These are phyloP conservation scores for Athene noctua DNA, from an alignment of 2,113 vertebrate species.

Conservation along the genomic window DNA sequence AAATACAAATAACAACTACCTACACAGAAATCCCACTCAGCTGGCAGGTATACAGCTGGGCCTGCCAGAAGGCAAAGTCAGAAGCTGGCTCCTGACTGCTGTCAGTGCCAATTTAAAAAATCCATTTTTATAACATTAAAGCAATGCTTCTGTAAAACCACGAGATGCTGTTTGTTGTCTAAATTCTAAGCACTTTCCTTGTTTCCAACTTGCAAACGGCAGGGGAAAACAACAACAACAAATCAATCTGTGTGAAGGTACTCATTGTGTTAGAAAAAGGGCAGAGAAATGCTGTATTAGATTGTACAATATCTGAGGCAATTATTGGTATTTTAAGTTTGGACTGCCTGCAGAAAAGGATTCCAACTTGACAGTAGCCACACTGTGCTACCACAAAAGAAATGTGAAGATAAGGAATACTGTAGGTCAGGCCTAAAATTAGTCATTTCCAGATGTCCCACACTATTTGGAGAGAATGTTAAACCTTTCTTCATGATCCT, in stretches of 20 bases:
- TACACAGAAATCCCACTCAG: not conserved
- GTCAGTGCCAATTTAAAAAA: not conserved
- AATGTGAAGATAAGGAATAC: not conserved
- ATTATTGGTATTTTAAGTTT: not conserved
- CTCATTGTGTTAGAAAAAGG: not conserved
- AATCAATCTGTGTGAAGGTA: not conserved
- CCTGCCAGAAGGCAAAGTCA: not conserved
- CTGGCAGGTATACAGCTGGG: not conserved
- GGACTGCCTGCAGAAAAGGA: not conserved
- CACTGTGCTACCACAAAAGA: not conserved
- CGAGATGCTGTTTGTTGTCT: not conserved
- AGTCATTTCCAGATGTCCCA: not conserved
- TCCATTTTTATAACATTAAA: not conserved
- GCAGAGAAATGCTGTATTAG: not conserved
- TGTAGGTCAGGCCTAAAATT: not conserved
- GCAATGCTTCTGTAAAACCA: not conserved
- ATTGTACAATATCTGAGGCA: not conserved
- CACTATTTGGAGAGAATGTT: not conserved
- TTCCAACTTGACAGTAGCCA: not conserved
- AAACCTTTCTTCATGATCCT: not conserved
- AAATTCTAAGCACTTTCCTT: not conserved
- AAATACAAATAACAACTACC: not conserved
- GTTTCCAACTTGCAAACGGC: not conserved
- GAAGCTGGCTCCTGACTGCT: not conserved
- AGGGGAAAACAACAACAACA: not conserved